A percentile compares a stretch with the other conserved stretches of the same genome.
Evolutionary conservation across 2,113 vertebrate species (phyloP).

Genomic region (Chaenogobius annularis): DNA sequence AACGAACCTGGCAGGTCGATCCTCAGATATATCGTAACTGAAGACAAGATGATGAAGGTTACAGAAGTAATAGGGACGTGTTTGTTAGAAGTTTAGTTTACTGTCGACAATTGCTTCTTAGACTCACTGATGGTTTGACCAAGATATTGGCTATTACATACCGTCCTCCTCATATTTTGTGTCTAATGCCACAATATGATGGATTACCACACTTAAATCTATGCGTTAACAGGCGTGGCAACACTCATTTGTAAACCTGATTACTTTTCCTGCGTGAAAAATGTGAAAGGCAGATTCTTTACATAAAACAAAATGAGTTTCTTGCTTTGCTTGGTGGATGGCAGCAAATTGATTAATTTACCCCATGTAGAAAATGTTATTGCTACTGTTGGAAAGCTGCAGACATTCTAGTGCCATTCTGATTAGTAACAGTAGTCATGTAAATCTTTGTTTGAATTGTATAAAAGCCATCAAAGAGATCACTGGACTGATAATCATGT

Average conservation of each 20-base stretch:
- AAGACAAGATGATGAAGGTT: too few relatives aligned
- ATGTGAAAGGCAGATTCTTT: slow-evolving; percentile 30
- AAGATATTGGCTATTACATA: background rate
- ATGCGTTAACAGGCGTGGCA: slow-evolving; percentile 47
- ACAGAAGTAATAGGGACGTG: too few relatives aligned
- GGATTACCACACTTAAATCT: slow-evolving; percentile 35
- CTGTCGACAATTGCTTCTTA: background rate
- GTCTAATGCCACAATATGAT: slow-evolving; percentile 23
- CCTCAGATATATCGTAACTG: too few relatives aligned
- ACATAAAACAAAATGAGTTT: slow-evolving; percentile 17
- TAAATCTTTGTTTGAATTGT: background rate
- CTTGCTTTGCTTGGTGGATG: slow-evolving; percentile 32
- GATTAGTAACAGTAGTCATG: slow-evolving; percentile 16
- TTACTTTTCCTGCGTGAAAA: slow-evolving; percentile 53
- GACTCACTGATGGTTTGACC: background rate
- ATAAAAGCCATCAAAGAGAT: slow-evolving; percentile 43
- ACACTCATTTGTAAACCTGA: slow-evolving; percentile 47
- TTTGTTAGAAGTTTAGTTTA: background rate
- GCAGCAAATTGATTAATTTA: slow-evolving; percentile 8
- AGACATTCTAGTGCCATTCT: background rate
- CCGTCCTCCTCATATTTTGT: slow-evolving; percentile 21
- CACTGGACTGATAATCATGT: slow-evolving; percentile 26
- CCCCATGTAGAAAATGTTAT: background rate
- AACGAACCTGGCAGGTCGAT: too few relatives aligned
- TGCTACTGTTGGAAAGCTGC: background rate